Evolutionary conservation across 2,888 invertebrate genomes (phyloP).

Genomic region (Lutraria lutraria): DNA sequence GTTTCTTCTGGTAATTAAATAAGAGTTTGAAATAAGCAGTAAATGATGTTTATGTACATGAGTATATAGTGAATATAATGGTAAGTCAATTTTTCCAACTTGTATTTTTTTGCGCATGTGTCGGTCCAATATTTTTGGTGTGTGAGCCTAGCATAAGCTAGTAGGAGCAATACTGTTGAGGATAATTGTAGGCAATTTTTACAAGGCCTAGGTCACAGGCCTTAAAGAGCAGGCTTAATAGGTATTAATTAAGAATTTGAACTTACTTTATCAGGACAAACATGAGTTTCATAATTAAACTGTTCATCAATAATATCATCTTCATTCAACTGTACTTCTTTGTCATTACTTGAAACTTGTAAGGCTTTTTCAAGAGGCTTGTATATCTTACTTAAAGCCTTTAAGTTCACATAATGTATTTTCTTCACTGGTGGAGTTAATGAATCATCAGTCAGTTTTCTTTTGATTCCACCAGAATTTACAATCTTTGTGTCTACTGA

Average conservation of each 20-base stretch:
- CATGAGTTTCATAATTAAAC: neutral
- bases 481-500: neutral
- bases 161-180: no score
- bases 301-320: neutral
- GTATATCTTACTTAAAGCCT: neutral
- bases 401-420: neutral
- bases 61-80: no score
- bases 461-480: neutral
- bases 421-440: neutral
- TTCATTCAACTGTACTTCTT: neutral
- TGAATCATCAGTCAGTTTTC: neutral
- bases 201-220: neutral
- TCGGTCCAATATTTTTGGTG: no score
- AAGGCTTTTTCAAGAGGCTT: neutral
- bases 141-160: no score
- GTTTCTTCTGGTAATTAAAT: no score
- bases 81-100: no score
- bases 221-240: neutral
- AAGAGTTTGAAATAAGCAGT: no score
- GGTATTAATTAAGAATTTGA: neutral
- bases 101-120: no score
- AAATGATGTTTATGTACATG: no score
- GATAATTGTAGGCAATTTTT: no score
- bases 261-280: neutral
- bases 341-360: neutral